phyloP scores from a whole-genome alignment of 2,113 vertebrate species.

The Aphyosemion australe region DNA sequence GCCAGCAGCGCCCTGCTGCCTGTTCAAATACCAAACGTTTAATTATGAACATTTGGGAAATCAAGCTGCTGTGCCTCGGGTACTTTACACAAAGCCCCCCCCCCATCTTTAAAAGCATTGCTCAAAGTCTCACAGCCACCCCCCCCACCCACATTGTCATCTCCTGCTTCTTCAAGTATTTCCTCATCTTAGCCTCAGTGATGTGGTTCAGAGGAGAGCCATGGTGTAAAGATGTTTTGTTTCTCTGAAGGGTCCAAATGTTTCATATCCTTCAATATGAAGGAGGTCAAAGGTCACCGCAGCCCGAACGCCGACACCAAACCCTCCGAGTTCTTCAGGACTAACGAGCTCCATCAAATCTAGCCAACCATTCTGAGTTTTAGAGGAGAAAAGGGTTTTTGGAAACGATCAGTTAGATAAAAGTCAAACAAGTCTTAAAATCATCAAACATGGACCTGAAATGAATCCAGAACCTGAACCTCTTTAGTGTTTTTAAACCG shows the following conservation, averaged over 20 bases:
- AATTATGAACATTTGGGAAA: constrained; percentile 95
- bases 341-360: no score
- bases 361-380: no score
- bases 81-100: constrained; percentile 79
- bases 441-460: no score
- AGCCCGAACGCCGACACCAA: neutral
- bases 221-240: constrained; percentile 2
- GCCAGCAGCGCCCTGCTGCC: constrained; percentile 89
- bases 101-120: constrained; percentile 78
- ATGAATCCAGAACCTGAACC: no score
- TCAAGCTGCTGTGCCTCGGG: constrained; percentile 83
- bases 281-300: neutral
- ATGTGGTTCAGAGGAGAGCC: constrained; percentile 3
- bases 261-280: neutral
- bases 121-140: constrained; percentile 73
- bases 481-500: no score
- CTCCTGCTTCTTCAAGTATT: constrained; percentile 35
- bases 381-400: no score
- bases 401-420: no score
- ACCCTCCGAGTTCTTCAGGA: neutral
- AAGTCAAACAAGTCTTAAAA: no score
- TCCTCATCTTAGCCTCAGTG: constrained; percentile 51
- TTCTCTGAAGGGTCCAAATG: constrained; percentile 7
- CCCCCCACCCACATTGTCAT: constrained; percentile 52
- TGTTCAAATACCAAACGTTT: constrained; percentile 93